Conservation (phyloP, 92 coral and sea anemone genomes). For the Pocillopora grandis region DNA sequence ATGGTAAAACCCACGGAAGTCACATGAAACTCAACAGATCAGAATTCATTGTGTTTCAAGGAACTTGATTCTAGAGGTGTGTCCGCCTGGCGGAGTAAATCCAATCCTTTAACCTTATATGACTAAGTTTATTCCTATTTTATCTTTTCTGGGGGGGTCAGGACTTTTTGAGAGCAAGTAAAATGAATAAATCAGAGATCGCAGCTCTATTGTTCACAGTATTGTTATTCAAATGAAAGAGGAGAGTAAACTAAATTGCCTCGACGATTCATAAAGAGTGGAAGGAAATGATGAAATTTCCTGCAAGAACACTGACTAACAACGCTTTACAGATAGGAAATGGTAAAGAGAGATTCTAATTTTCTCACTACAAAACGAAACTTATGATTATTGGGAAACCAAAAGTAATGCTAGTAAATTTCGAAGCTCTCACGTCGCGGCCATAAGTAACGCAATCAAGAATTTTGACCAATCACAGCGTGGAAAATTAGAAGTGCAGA, state of each 20-base stretch:
- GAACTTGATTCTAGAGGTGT: slow-evolving; percentile 8
- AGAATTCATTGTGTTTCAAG: neutral
- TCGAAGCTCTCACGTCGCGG: slow-evolving; percentile 10
- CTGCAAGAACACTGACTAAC: neutral
- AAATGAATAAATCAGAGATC: neutral
- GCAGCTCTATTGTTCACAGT: neutral
- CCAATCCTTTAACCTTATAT: neutral
- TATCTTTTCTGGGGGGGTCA: neutral
- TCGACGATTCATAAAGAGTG: neutral
- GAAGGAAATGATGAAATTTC: slow-evolving; percentile 36
- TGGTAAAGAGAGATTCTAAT: slow-evolving; percentile 3
- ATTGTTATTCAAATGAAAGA: neutral
- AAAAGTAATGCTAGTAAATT: neutral
- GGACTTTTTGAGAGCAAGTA: neutral
- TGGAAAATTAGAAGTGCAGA: neutral
- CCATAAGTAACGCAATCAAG: slow-evolving; percentile 17
- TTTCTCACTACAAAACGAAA: neutral
- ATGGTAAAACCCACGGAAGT: slow-evolving; percentile 26
- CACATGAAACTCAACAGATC: slow-evolving; percentile 23
- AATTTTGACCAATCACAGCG: slow-evolving; percentile 16
- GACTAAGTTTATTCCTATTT: slow-evolving; percentile 28
- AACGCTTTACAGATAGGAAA: slow-evolving; percentile 1
- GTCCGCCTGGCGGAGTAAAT: neutral
- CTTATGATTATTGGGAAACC: neutral
- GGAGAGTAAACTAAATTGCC: neutral